Percentiles rank a stretch among this genome's conserved stretches.
Evolutionary conservation across 2,797 vertebrate genomes (phyloP).

Genomic region (Trachops cirrhosus): DNA sequence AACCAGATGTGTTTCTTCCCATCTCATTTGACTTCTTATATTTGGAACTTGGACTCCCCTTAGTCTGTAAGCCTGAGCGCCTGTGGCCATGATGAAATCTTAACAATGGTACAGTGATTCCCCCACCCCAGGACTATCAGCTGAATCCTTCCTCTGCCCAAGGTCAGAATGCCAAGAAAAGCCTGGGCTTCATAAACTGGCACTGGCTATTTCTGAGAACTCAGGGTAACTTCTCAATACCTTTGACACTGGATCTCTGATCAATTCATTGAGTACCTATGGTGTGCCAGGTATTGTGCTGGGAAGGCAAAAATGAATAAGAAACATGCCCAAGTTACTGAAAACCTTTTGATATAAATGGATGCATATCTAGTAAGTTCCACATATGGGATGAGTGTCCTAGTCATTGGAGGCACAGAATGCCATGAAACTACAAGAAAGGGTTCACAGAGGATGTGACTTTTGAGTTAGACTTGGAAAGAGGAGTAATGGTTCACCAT

Average conservation of each 20-base stretch:
- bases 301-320: background rate
- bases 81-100: background rate
- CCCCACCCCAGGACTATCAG: background rate
- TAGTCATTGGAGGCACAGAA: background rate
- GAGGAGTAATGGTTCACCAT: background rate
- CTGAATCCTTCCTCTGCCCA: background rate
- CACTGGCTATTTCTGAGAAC: background rate
- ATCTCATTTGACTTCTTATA: background rate
- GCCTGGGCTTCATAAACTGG: background rate
- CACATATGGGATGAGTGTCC: background rate
- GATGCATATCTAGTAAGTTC: background rate
- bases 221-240: background rate
- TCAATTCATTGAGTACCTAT: background rate
- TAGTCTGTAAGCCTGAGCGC: background rate
- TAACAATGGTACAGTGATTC: background rate
- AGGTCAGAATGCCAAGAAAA: background rate
- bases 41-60: background rate
- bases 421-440: background rate
- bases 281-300: background rate
- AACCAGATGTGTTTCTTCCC: accelerated
- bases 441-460: background rate
- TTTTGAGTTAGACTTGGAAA: background rate
- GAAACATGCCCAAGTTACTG: background rate
- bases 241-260: background rate
- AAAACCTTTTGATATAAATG: background rate